Percentiles rank a stretch among this genome's conserved stretches.
Conservation (phyloP, 2,797 vertebrate species). For the Alca torda region DNA sequence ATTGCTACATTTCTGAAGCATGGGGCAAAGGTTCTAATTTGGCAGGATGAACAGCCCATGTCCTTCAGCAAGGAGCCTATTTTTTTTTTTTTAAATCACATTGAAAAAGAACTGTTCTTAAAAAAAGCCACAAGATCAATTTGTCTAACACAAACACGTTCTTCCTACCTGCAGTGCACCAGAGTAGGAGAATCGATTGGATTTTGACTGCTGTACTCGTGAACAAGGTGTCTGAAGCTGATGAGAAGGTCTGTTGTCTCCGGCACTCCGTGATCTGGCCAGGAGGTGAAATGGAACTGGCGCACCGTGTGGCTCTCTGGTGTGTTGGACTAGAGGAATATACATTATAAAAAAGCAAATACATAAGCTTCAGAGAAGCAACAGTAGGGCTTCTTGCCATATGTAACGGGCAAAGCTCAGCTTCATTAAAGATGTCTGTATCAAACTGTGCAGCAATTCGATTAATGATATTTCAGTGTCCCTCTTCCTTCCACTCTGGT, state of each 20-base stretch:
- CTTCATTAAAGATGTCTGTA: neutral
- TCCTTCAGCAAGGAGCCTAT: neutral
- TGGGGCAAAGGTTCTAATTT: accelerated
- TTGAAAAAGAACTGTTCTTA: neutral
- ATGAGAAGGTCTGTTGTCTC: slow-evolving; percentile 93
- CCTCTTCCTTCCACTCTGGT: neutral
- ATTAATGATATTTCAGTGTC: neutral
- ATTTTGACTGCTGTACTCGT: slow-evolving; percentile 90
- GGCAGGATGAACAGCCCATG: neutral
- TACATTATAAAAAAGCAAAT: neutral
- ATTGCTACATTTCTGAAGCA: neutral
- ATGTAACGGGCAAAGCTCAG: neutral
- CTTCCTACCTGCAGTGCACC: slow-evolving; percentile 93
- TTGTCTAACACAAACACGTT: neutral
- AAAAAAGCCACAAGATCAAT: neutral
- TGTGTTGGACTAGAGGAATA: slow-evolving; percentile 79
- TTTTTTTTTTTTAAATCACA: neutral
- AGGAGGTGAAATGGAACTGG: slow-evolving; percentile 97
- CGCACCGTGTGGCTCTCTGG: slow-evolving; percentile 84
- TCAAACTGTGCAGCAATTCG: neutral
- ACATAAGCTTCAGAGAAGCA: neutral
- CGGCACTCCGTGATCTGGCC: slow-evolving; percentile 94
- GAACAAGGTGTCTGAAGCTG: slow-evolving; percentile 91
- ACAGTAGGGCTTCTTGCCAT: neutral
- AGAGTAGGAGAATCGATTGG: slow-evolving; percentile 85